Conservation (phyloP, 2,797 vertebrate genomes). For the Emys orbicularis region DNA sequence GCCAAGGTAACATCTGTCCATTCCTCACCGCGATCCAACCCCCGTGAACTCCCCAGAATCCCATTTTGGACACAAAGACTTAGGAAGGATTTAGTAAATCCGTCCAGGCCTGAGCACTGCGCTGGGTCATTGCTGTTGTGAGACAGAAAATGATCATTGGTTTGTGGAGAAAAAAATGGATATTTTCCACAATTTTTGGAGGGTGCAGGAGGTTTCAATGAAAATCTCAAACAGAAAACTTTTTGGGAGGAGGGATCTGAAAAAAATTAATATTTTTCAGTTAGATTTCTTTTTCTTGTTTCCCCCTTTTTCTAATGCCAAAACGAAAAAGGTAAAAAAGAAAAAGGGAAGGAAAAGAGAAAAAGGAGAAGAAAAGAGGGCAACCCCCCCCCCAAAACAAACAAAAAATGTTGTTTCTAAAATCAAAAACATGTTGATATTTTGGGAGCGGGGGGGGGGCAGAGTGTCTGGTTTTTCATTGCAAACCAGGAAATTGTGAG, state of each 20-base stretch:
- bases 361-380: neutral
- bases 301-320: neutral
- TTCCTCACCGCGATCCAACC: neutral
- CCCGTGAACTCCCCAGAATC: neutral
- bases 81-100: neutral
- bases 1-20: conserved; percentile 62
- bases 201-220: neutral
- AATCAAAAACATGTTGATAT: neutral
- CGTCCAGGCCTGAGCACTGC: neutral
- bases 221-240: neutral
- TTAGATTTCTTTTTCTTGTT: neutral
- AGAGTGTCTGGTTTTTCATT: neutral
- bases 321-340: neutral
- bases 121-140: neutral
- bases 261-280: neutral
- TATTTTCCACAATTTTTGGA: neutral
- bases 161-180: neutral
- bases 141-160: neutral
- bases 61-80: accelerated
- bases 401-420: neutral
- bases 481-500: neutral
- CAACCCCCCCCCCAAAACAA: neutral
- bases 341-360: neutral
- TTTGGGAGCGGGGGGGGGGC: neutral
- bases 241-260: neutral